Base-by-base conservation (phyloP, 2,797 vertebrate genomes). In the Jordanella pulchra region DNA sequence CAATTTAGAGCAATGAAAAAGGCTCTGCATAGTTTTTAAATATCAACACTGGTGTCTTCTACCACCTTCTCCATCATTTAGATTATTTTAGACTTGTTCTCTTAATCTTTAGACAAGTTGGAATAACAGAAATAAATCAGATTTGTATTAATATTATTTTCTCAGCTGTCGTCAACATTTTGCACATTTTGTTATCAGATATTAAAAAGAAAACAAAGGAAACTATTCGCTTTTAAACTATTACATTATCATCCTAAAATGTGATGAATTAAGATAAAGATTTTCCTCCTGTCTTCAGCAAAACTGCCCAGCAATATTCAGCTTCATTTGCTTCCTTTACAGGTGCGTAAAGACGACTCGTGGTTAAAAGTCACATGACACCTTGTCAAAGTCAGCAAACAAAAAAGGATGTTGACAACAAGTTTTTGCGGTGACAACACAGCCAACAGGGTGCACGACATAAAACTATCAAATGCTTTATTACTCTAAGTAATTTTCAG, bases 1-100 rank as follows among this genome's bases (percentile, higher is more conserved):
- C 4, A 48, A 47, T 15, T 51, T 51, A 21, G 51, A 67, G 18
- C 25, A n/a, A 67, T 11, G 50, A 18, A 2, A 11, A 32, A n/a
- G 3, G 82, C 84, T 63, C 55, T 71, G 60, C 68, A 80, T 82
- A 85, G 66, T 81, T 83, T 71, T 35, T 78, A 85, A 77, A 73
- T 78, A 73, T 75, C 84, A 67, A 60, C n/a, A 48, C 28, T 0
- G 58, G 39, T 48, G 66, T 64, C 48, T 50, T 76, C 13, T 23
- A 69, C 69, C 55, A 71, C 50, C 74, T 82, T 76, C 76, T 45
- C 63, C 51, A 45, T 76, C 69, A 63, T 51, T 54, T 45, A 69
- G 74, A 73, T 60, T 39, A 68, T 28, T 60, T 71, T 80, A 39
- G 11, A 39, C 32, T 39, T 12, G 32, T 60, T 23, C 18, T 61